These are phyloP conservation scores for Oscheius myriophilus DNA, from an alignment of 2,888 invertebrate genomes.

Conservation along the genomic window DNA sequence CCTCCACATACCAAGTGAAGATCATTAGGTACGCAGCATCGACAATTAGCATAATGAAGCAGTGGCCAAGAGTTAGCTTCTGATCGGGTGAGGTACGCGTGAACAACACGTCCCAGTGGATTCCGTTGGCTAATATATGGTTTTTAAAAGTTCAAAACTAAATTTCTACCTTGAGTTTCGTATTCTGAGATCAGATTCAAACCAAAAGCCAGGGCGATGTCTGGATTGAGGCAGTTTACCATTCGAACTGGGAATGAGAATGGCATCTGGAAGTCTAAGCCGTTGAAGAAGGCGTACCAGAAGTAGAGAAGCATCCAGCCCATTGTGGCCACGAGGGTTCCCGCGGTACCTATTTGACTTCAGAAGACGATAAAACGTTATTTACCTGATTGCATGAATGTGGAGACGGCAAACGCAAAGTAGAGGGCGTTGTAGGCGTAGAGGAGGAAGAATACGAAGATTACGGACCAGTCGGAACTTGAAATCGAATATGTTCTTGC, in stretches of 20 bases:
- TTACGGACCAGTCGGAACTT: conserved; percentile 48
- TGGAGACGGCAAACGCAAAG: conserved; percentile 57
- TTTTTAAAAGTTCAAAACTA: too few species aligned
- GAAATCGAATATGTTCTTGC: neutral
- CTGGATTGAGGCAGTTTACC: conserved; percentile 55
- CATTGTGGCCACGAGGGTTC: conserved; percentile 52
- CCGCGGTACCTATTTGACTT: conserved; percentile 46
- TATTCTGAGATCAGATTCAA: conserved; percentile 52
- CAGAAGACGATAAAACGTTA: neutral
- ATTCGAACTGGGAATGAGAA: conserved; percentile 37
- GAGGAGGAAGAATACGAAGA: conserved; percentile 55
- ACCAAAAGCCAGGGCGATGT: conserved; percentile 51
- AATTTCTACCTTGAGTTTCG: conserved; percentile 47
- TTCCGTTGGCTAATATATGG: conserved; percentile 40
- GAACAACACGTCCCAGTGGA: conserved; percentile 50
- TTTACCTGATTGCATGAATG: conserved; percentile 55
- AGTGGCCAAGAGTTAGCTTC: conserved; percentile 47
- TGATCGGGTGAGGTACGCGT: conserved; percentile 49
- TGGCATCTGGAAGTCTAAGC: conserved; percentile 43
- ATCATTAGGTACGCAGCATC: conserved; percentile 77
- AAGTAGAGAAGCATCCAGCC: conserved; percentile 62
- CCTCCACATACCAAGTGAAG: conserved; percentile 85
- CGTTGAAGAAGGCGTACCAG: conserved; percentile 50
- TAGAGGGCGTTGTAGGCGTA: conserved; percentile 52
- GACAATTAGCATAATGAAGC: conserved; percentile 48